Evolutionary conservation across 2,113 vertebrate genomes (phyloP), one percentile per base, ranked within the genome.

Genomic region (Paramormyrops kingsleyae): DNA sequence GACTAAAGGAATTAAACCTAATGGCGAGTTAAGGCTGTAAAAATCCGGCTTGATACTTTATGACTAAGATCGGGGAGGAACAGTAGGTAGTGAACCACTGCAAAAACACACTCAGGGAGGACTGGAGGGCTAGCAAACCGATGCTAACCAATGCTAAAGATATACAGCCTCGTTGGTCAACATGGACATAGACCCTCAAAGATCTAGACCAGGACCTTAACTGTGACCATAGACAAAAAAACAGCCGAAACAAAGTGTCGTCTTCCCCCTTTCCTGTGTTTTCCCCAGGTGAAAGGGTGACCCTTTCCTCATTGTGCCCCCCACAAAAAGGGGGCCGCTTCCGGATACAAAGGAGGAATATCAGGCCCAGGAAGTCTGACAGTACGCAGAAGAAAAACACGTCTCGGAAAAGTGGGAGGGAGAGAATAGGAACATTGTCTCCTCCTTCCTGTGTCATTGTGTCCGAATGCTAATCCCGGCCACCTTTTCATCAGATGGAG

Each of bases 341-440:
- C 91, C 12, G 89, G 92, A 94, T 93, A 95, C 94, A 96, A 96
- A 93, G 94, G 90, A 90, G 92, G 90, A 92, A 93, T 94, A 95
- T 94, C 93, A 93, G 94, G 94, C 95, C 94, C 95, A 96, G 96
- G 95, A 95, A 96, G 95, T 95, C 94, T 94, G 94, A 93, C 91
- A 88, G 92, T 89, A 89, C 50, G 87, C 88, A 84, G 91, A 93
- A 94, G 92, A 94, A 94, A 94, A 93, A 92, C 90, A 93, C 90
- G 93, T 94, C 93, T 95, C 93, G 93, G 93, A 49, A 90, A 94
- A 94, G 93, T 93, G 93, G 93, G 93, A 94, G 94, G 93, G 94
- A 95, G 94, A 93, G 94, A 93, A 95, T 92, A 93, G 93, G 91
- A 91, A 91, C 92, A 96, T 96, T 96, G 94, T 96, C 39, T 91